Evolutionary conservation across 1,140 invertebrate genomes (phyloP), one percentile per base, ranked within the genome.

Genomic region (Zeugodacus cucurbitae): DNA sequence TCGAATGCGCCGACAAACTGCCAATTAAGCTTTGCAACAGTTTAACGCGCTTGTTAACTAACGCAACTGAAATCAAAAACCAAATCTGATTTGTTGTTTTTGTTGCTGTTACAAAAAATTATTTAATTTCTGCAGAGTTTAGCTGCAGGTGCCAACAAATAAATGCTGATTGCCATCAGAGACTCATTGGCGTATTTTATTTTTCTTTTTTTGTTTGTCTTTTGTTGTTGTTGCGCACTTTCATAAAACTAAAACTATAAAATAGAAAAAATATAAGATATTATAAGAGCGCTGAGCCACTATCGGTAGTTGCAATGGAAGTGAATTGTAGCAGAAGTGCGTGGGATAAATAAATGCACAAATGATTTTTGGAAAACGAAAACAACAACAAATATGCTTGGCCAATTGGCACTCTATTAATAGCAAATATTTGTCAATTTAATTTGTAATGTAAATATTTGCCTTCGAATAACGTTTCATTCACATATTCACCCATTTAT

Each of bases 141-240:
- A 74, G 34, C 34, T 41, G 67, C 67, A 74, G 67, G 67, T 74
- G 67, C 67, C 29, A 74, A 74, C 32, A 70, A 70, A 70, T 70
- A 70, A 6, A 41, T 14, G 67, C 67, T 74, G 67, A 74, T 74
- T 74, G 34, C 5, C 67, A 74, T 41, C 37, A 37, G 0, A 74
- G 34, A 41, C 67, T 22, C 67, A 74, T 10, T 74, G 67, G 34
- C 32, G 34, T 37, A n/a, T n/a, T n/a, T 32, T 32, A 2, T 62
- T 8, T 62, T 62, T 41, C 7, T 3, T 41, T 41, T 41, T 26
- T 62, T 29, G 64, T 67, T 67, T 32, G 32, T 62, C 2, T 29
- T 22, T 22, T 7, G 62, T 67, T 67, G 29, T 67, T 67, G 0
- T 67, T 34, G 26, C 29, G 29, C 8, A 14, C 14, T 64, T 67